Base-by-base conservation (phyloP, 2,113 vertebrate genomes). In the Poeciliopsis retropinna region DNA sequence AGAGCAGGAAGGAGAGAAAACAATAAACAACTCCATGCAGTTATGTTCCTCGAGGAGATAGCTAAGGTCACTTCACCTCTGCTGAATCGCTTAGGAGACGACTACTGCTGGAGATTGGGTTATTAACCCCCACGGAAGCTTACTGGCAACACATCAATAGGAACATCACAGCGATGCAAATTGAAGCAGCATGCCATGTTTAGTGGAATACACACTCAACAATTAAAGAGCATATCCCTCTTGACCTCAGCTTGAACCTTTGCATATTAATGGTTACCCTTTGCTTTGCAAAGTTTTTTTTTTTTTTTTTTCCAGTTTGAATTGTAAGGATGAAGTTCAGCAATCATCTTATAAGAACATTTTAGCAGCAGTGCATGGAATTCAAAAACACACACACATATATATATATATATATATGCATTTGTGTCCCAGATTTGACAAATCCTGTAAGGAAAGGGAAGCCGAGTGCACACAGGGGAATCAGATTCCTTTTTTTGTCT, bases 371-470 rank as follows among this genome's bases (percentile, higher is more conserved):
- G 79, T 69, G 85, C 84, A 87, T 84, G 85, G 76, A 75, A 77
- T 73, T 90, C 69, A 84, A 84, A 88, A 92, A 12, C 84, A 82
- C 86, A 92, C 88, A 89, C 82, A 81, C 70, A 89, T 67, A 25
- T 15, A 41, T 69, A 86, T 76, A 85, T 82, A 85, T 78, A 79
- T 75, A 72, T 90, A 68, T 85, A 84, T 86, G 91, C 87, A 89
- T 72, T n/a, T 47, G 84, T 88, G 89, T 79, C 91, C 89, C 87
- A 90, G 90, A 90, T 91, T 91, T 88, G 76, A 81, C 30, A 64
- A 86, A 91, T 88, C 83, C 85, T 87, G 85, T 75, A 84, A 86
- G 81, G 82, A 80, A 81, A 86, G 81, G 76, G 82, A 82, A 86
- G 82, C 68, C 57, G 73, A 88, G 83, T 68, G 70, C 75, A 82